Evolutionary conservation across 2,888 invertebrate species (phyloP), one percentile per base, ranked within the genome.

Genomic region (Rhorus exstirpatorius): DNA sequence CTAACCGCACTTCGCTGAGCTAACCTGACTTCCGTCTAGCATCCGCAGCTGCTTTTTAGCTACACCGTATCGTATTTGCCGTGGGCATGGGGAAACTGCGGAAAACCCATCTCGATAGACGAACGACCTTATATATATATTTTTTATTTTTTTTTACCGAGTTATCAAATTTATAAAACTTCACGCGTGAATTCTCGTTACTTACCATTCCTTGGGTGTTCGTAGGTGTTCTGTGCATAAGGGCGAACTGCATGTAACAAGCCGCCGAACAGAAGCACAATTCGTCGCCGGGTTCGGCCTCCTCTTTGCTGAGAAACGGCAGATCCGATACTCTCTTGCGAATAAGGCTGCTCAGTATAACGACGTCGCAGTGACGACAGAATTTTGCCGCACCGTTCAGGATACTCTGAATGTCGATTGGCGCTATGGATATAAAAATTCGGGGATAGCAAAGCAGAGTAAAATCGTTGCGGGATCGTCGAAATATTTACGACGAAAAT

Each of bases 351-450:
- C 96, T 96, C 86, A 97, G 93, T 84, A 98, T 97, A n/a, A 98
- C 97, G 63, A 97, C 97, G 91, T 98, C 98, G 93, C 99, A 99
- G 91, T 98, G 97, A 49, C 97, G 95, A 92, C 99, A 99, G 93
- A 98, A 97, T 91, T 97, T 98, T 0, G 97, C 97, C 46, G 97
- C 96, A 3, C 98, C 97, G 89, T 97, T 98, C 55, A 99, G 94
- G 88, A 99, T 97, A 88, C 97, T 97, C 92, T 98, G 98, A 85
- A 99, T 97, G 91, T 97, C 97, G 86, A 98, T 96, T 7, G 96
- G 96, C 58, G 96, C 95, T 94, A 87, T 67, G 93, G 92, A 78
- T 53, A 67, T 7, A 75, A 76, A 72, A 44, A n/a, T 0, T n/a
- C 31, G 8, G n/a, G n/a, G n/a, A 68, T 63, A 55, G 14, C 51